A percentile compares a stretch with the other conserved stretches of the same genome.
phyloP scores from a whole-genome alignment of 2,113 vertebrate species.

The Tupaia chinensis region DNA sequence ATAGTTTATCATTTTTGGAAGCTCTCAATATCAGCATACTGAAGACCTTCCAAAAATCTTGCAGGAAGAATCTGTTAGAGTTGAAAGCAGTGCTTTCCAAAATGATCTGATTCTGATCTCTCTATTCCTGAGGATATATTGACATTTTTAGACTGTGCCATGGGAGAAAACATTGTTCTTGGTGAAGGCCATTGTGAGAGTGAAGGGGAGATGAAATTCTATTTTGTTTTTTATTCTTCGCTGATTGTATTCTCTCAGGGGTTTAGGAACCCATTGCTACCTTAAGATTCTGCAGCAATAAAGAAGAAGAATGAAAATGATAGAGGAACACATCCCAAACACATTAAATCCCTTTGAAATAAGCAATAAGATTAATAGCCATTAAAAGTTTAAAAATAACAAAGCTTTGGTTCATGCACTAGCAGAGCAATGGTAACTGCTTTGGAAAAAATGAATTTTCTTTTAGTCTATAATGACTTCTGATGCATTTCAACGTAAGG shows the following conservation, averaged over 20 bases:
- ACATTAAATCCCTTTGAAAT: conserved; percentile 32
- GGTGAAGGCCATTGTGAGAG: neutral
- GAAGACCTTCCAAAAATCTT: neutral
- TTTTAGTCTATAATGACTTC: conserved; percentile 37
- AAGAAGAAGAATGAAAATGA: neutral
- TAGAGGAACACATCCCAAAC: neutral
- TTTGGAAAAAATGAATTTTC: conserved; percentile 53
- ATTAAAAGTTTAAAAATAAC: neutral
- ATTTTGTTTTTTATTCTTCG: neutral
- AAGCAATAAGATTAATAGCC: neutral
- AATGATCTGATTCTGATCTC: neutral
- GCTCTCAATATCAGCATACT: neutral
- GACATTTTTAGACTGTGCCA: neutral
- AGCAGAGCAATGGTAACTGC: neutral
- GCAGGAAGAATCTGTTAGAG: neutral
- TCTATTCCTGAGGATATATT: neutral
- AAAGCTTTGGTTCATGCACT: neutral
- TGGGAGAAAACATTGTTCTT: neutral
- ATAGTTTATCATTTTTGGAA: neutral
- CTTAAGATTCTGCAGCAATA: neutral
- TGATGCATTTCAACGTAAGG: conserved; percentile 7
- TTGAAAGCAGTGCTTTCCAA: neutral
- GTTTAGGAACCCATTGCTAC: neutral
- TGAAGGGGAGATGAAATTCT: neutral
- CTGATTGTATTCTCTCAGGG: neutral